Conservation (phyloP, 1,140 invertebrate genomes). For the Drosophila sechellia region DNA sequence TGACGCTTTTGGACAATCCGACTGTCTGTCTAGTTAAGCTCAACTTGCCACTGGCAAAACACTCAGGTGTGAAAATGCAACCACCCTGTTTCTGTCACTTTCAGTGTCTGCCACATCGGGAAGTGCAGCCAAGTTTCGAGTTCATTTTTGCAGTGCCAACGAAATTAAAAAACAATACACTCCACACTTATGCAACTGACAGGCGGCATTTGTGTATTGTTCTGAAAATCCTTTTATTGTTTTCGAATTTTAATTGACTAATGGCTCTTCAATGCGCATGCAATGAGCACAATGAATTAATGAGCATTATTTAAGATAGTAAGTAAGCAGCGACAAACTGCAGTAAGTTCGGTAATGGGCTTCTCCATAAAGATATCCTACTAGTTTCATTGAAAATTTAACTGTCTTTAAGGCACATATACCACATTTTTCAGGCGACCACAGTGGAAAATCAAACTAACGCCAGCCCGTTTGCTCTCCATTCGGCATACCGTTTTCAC, state of each 20-base stretch:
- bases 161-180: slow-evolving; percentile 49
- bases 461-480: slow-evolving; percentile 20
- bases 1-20: slow-evolving; percentile 32
- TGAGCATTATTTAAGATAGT: background rate
- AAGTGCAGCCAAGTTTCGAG: slow-evolving; percentile 40
- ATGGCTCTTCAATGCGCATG: background rate
- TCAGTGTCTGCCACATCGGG: slow-evolving; percentile 38
- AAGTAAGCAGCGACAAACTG: background rate
- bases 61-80: slow-evolving; percentile 31
- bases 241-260: background rate
- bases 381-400: too few species aligned
- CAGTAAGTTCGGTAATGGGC: too few species aligned
- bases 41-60: slow-evolving; percentile 36
- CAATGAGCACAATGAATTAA: background rate
- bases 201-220: slow-evolving; percentile 15
- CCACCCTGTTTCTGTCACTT: slow-evolving; percentile 14
- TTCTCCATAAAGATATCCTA: too few species aligned
- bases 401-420: slow-evolving; percentile 1
- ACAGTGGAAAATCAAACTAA: slow-evolving; percentile 52
- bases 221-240: background rate
- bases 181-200: slow-evolving; percentile 45
- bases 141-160: slow-evolving; percentile 50
- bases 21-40: slow-evolving; percentile 41
- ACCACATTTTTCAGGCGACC: slow-evolving; percentile 49
- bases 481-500: slow-evolving; percentile 4